These are phyloP conservation scores for Eilema caniola DNA, from an alignment of 2,888 invertebrate species.

Conservation along the genomic window DNA sequence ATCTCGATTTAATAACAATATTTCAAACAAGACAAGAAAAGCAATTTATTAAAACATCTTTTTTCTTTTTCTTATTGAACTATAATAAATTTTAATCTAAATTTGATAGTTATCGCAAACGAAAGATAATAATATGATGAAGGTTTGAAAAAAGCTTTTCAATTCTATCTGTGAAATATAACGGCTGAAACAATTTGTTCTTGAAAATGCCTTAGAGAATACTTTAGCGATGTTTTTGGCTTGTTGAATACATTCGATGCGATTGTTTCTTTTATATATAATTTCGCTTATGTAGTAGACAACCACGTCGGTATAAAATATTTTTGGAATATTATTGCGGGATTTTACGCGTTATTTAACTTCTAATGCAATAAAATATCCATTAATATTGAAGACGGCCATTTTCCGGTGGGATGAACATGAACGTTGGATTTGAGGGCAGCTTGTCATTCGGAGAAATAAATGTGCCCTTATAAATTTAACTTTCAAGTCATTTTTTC, in stretches of 20 bases:
- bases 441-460: slow-evolving; percentile 63
- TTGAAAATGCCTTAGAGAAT: slow-evolving; percentile 47
- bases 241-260: slow-evolving; percentile 51
- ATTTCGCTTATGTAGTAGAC: slow-evolving; percentile 50
- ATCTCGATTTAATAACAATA: background rate
- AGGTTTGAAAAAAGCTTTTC: slow-evolving; percentile 33
- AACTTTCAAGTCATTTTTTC: slow-evolving; percentile 26
- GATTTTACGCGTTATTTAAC: slow-evolving; percentile 80
- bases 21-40: background rate
- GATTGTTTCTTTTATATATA: slow-evolving; percentile 48
- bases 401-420: slow-evolving; percentile 79
- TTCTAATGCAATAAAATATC: slow-evolving; percentile 82
- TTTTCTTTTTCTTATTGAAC: slow-evolving; percentile 1
- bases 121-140: slow-evolving; percentile 20
- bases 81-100: slow-evolving; percentile 17
- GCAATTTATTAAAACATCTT: background rate
- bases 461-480: slow-evolving; percentile 55
- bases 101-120: slow-evolving; percentile 51
- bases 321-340: slow-evolving; percentile 62
- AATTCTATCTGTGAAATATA: slow-evolving; percentile 37
- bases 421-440: slow-evolving; percentile 68
- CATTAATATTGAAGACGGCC: slow-evolving; percentile 83
- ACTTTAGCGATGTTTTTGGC: slow-evolving; percentile 43
- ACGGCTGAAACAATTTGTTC: slow-evolving; percentile 43
- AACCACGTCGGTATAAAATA: slow-evolving; percentile 58